Evolutionary conservation across 2,888 invertebrate genomes (phyloP), one percentile per base, ranked within the genome.

Genomic region (Malthinus flaveolus): DNA sequence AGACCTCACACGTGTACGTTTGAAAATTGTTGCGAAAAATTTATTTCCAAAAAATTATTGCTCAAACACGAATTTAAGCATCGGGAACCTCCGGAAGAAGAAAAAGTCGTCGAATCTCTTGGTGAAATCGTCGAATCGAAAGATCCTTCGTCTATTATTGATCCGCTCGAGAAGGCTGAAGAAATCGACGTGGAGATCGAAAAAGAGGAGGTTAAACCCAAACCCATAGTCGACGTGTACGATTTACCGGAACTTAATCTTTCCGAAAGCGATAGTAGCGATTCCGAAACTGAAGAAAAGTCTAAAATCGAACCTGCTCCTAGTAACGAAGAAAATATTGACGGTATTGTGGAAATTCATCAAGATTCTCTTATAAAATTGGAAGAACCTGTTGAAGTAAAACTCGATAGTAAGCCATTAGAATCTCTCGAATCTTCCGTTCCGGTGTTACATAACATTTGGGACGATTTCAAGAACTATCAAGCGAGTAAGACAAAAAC

Each of bases 161-260:
- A 34, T 53, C 7, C 73, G 65, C 23, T 23, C 3, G 66, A 75
- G 75, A 33, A 63, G 50, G 71, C 54, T 46, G 37, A 64, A 47
- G 64, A 71, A 53, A 36, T 60, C 49, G 65, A 69, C 15, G 80
- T 79, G 69, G 65, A 71, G 60, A 79, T 61, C 13, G 63, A 67
- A 32, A 68, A 79, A 31, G 82, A 83, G 64, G 69, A 74, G 56
- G 62, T 64, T 52, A 66, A 72, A 58, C 63, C 70, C 1, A 81
- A 81, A 68, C 78, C 77, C 4, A 83, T 85, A 49, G 83, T 86
- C 3, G 88, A 88, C 71, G 82, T 88, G 1, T 82, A 83, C 62
- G 86, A 93, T 79, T 79, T 93, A 52, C 92, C 91, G 2, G 92
- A 90, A 1, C 80, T 92, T 37, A 93, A 93, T 81, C 81, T 93